Evolutionary conservation across 2,797 vertebrate species (phyloP).

Genomic region (Nannoperca obscura): DNA sequence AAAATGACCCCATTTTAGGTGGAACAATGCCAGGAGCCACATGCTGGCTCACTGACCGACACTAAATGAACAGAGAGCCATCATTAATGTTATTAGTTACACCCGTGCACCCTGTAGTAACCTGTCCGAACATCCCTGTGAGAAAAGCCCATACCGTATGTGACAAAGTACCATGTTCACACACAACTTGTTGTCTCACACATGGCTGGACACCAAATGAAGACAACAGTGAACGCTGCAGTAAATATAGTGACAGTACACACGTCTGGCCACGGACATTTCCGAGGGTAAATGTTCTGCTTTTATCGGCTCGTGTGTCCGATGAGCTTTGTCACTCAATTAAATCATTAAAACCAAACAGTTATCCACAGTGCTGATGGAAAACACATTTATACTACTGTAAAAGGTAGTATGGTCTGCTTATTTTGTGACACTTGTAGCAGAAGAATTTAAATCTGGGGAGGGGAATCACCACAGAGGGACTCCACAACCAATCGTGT

Average conservation of each 20-base stretch:
- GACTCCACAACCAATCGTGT: neutral
- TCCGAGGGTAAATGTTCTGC: neutral
- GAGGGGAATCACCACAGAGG: too few species aligned
- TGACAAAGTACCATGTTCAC: neutral
- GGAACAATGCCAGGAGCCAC: neutral
- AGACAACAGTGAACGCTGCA: constrained; percentile 15
- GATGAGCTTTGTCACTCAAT: neutral
- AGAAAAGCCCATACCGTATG: constrained; percentile 14
- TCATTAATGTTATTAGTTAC: neutral
- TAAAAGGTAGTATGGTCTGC: neutral
- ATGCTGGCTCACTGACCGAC: neutral
- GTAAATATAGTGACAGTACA: constrained; percentile 52
- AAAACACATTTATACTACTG: neutral
- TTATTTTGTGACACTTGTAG: neutral
- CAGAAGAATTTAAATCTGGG: neutral
- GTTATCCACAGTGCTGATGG: neutral
- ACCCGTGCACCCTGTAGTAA: neutral
- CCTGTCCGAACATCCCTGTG: constrained; percentile 7
- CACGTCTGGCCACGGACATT: constrained; percentile 11
- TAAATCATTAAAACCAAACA: constrained; percentile 16
- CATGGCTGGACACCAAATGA: constrained; percentile 11
- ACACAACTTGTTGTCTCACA: constrained; percentile 3
- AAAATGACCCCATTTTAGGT: neutral
- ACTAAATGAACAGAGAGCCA: neutral
- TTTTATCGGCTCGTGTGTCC: neutral